Evolutionary conservation across 2,888 invertebrate genomes (phyloP).

Genomic region (Oscheius sp.): DNA sequence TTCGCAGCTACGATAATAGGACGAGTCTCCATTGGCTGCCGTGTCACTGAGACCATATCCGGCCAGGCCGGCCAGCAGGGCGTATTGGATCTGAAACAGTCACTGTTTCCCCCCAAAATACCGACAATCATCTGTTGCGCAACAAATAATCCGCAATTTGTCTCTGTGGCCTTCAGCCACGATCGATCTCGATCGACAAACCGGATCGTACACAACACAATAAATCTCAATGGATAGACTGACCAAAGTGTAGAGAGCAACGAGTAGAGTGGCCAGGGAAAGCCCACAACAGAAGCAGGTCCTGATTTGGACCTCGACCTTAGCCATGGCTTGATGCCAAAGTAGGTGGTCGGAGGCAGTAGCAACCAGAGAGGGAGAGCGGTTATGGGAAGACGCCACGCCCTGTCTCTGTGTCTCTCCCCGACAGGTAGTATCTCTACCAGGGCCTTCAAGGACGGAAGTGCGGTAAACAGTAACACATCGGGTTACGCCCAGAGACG

Average conservation of each 20-base stretch:
- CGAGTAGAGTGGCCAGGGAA: conserved; percentile 67
- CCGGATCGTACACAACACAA: neutral
- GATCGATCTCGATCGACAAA: neutral
- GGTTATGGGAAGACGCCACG: conserved; percentile 30
- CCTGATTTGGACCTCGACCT: conserved; percentile 72
- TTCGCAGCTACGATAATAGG: conserved; percentile 68
- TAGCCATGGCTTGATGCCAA: conserved; percentile 55
- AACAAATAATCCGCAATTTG: conserved; percentile 1
- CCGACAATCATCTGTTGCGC: conserved; percentile 7
- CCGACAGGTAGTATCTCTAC: conserved; percentile 32
- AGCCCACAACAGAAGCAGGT: conserved; percentile 73
- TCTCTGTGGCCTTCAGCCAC: neutral
- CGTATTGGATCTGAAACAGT: conserved; percentile 65
- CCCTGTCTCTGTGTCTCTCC: conserved; percentile 37
- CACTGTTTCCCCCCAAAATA: conserved; percentile 1
- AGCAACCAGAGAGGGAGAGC: conserved; percentile 14
- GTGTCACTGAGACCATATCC: conserved; percentile 69
- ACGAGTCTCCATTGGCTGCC: conserved; percentile 63
- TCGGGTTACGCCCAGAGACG: no score
- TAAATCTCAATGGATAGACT: conserved; percentile 36
- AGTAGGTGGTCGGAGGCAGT: conserved; percentile 8
- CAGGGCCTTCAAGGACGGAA: conserved; percentile 31
- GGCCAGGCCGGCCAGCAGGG: conserved; percentile 66
- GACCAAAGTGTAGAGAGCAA: conserved; percentile 72
- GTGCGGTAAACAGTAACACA: conserved; percentile 32